Evolutionary conservation across 37 sponge, comb jelly and placozoan species (phyloP).

Genomic region (Ianthella basta): DNA sequence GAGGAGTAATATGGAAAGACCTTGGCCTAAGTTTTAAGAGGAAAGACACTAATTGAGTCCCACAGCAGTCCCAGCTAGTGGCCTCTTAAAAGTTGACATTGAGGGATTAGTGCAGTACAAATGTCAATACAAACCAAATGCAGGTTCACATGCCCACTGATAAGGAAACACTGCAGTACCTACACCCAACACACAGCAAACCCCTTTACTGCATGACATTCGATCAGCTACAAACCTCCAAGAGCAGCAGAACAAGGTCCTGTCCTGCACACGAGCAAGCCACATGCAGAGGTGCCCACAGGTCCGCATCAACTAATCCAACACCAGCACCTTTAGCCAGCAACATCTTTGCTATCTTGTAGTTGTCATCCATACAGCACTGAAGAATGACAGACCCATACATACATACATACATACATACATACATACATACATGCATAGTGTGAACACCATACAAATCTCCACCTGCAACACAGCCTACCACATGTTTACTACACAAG

Average conservation of each 20-base stretch:
- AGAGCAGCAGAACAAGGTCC: slow-evolving; percentile 18
- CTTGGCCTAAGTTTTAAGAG: too few relatives aligned
- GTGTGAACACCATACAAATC: background rate
- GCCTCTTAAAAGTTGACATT: too few relatives aligned
- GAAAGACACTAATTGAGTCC: too few relatives aligned
- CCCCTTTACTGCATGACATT: too few relatives aligned
- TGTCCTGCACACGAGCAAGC: slow-evolving; percentile 9
- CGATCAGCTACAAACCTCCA: slow-evolving; percentile 14
- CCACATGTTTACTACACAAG: background rate
- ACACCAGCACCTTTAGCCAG: slow-evolving; percentile 26
- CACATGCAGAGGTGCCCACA: slow-evolving; percentile 45
- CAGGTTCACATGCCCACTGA: too few relatives aligned
- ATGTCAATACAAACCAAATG: too few relatives aligned
- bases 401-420: background rate
- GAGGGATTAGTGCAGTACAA: too few relatives aligned
- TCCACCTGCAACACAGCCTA: background rate
- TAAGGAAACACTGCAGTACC: too few relatives aligned
- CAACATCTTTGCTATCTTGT: slow-evolving; percentile 1
- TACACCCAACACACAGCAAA: too few relatives aligned
- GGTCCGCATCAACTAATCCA: slow-evolving; percentile 13
- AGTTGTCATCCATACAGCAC: slow-evolving; percentile 19
- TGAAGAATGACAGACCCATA: background rate
- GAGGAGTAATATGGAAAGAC: too few relatives aligned
- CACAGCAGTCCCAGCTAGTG: too few relatives aligned
- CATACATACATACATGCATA: background rate